Conservation (phyloP, 1,140 invertebrate genomes). For the Trichoplusia ni region DNA sequence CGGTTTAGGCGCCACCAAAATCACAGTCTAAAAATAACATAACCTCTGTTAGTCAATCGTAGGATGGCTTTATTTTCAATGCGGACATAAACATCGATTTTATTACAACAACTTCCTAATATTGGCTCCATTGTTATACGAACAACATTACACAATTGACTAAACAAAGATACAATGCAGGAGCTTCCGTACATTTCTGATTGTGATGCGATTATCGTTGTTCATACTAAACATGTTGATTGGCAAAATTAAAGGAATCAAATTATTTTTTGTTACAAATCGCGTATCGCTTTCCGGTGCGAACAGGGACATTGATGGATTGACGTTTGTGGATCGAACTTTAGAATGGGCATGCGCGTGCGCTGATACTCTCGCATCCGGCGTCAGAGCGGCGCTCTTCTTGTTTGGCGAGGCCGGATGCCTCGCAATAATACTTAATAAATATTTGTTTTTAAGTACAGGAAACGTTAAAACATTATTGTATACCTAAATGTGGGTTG, state of each 20-base stretch:
- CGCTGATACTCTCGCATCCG: conserved; percentile 37
- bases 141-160: neutral
- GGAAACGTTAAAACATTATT: neutral
- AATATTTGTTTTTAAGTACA: conserved; percentile 31
- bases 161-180: neutral
- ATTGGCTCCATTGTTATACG: conserved; percentile 4
- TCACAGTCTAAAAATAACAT: neutral
- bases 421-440: conserved; percentile 27
- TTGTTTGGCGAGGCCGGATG: conserved; percentile 37
- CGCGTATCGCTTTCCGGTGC: conserved; percentile 21
- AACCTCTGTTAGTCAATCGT: neutral
- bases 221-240: neutral
- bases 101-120: conserved; percentile 18
- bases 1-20: too few species aligned
- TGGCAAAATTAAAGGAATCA: conserved; percentile 12
- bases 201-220: neutral
- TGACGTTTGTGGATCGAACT: conserved; percentile 39
- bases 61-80: neutral
- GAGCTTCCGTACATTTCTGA: neutral
- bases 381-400: conserved; percentile 27
- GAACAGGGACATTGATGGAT: conserved; percentile 39
- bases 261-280: conserved; percentile 17
- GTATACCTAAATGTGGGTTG: too few species aligned
- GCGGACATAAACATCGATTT: neutral
- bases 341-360: conserved; percentile 19